These are phyloP conservation scores for Acrobasis repandana DNA, from an alignment of 2,888 invertebrate species.

Conservation along the genomic window DNA sequence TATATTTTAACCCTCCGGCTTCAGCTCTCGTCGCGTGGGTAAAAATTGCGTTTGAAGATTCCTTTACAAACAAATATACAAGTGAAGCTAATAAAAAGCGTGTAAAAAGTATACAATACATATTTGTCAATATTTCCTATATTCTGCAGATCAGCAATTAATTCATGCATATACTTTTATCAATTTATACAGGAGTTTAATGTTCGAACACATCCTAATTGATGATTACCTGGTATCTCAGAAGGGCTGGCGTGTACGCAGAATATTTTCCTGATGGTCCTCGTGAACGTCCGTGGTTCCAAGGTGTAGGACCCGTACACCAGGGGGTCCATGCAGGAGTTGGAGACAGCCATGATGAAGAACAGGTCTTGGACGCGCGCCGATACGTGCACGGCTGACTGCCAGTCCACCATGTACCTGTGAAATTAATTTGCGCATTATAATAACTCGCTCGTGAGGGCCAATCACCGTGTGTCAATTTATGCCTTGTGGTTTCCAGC, in stretches of 20 bases:
- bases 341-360: constrained; percentile 91
- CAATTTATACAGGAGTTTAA: not conserved
- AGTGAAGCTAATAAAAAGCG: no score
- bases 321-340: constrained; percentile 91
- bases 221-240: constrained; percentile 52
- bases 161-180: not conserved
- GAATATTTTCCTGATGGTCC: constrained; percentile 56
- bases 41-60: no score
- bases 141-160: no score
- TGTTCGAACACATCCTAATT: not conserved
- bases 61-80: no score
- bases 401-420: constrained; percentile 88
- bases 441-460: no score
- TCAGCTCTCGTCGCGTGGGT: no score
- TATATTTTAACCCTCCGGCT: no score
- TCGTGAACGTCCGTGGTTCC: constrained; percentile 68
- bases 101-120: no score
- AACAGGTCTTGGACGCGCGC: constrained; percentile 86
- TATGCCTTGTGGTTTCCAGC: no score
- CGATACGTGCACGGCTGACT: constrained; percentile 85
- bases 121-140: no score
- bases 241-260: constrained; percentile 50
- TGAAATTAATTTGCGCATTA: constrained; percentile 25
- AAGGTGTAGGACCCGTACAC: constrained; percentile 89
- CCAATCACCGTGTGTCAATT: no score